Evolutionary conservation across 2,797 vertebrate species (phyloP).

Genomic region (Gobio occitaniae): DNA sequence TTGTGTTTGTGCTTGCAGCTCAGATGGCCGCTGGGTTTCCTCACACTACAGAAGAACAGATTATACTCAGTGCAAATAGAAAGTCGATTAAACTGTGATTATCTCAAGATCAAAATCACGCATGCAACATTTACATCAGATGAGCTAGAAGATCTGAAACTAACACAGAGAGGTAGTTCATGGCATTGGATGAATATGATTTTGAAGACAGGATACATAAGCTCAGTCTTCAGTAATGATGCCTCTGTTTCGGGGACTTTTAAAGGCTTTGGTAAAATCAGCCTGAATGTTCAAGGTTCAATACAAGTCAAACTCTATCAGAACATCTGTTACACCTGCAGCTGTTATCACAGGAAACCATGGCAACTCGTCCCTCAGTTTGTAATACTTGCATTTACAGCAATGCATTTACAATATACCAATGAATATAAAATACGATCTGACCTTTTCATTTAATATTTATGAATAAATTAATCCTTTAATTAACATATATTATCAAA

Average conservation of each 20-base stretch:
- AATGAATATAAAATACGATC: background rate
- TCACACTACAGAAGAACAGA: background rate
- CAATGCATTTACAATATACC: background rate
- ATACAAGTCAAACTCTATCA: background rate
- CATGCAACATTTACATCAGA: slow-evolving; percentile 39
- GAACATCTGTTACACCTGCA: background rate
- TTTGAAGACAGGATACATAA: slow-evolving; percentile 15
- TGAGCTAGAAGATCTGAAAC: slow-evolving; percentile 6
- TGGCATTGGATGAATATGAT: slow-evolving; percentile 22
- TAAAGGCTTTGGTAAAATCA: slow-evolving; percentile 25
- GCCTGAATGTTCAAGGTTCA: background rate
- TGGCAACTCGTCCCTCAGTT: background rate
- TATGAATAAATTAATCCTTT: background rate
- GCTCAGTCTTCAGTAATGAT: background rate
- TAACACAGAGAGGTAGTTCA: slow-evolving; percentile 26
- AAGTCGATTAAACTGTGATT: background rate
- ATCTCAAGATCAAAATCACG: background rate
- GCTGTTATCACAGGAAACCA: background rate
- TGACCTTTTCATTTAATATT: background rate
- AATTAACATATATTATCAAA: background rate
- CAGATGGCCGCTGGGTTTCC: background rate
- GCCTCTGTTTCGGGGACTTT: slow-evolving; percentile 1
- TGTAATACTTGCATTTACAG: background rate
- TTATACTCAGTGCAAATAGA: slow-evolving; percentile 9
- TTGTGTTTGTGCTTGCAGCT: slow-evolving; percentile 18